A percentile compares a stretch with the other conserved stretches of the same genome.
phyloP scores from a whole-genome alignment of 2,797 vertebrate genomes.

The Myioborus melanocephalus region DNA sequence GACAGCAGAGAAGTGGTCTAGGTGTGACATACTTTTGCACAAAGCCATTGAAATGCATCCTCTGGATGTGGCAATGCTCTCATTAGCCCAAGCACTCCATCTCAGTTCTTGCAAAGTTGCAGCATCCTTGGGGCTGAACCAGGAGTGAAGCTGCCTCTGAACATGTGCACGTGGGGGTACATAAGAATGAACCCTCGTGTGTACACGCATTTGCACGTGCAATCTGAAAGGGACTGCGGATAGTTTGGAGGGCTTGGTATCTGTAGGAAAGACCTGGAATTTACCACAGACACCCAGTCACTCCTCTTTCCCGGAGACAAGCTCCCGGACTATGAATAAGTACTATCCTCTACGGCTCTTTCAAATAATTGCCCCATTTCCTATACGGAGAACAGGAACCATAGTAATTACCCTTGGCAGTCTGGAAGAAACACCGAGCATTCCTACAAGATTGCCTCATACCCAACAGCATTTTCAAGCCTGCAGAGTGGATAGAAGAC shows the following conservation, averaged over 20 bases:
- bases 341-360: not conserved
- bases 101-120: fast-evolving
- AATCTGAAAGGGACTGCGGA: not conserved
- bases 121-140: not conserved
- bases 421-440: not conserved
- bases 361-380: not conserved
- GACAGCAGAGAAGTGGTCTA: not conserved
- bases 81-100: not conserved
- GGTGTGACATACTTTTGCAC: conserved; percentile 18
- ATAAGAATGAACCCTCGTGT: not conserved
- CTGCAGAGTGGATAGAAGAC: not conserved
- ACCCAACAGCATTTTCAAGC: not conserved
- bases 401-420: not conserved
- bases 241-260: not conserved
- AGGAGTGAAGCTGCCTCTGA: not conserved
- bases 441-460: not conserved
- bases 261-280: not conserved
- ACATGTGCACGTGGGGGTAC: too few relatives aligned
- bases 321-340: not conserved
- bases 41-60: not conserved
- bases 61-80: not conserved
- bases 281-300: not conserved
- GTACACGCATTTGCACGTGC: not conserved
- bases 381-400: not conserved
- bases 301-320: not conserved